These are phyloP conservation scores for Drosophila subobscura DNA, from an alignment of 1,140 invertebrate genomes.

Conservation along the genomic window DNA sequence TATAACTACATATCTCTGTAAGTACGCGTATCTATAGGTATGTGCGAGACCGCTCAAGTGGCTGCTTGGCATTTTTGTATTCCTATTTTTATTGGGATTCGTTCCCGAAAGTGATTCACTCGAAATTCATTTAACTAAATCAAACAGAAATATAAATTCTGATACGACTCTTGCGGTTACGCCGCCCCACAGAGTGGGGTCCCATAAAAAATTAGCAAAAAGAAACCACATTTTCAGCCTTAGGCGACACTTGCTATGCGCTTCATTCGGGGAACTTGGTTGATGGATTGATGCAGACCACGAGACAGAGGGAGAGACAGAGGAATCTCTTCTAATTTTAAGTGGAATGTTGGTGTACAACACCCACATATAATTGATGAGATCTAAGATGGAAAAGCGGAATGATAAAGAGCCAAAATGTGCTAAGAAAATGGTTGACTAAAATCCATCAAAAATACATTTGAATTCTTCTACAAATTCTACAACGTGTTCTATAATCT, in stretches of 20 bases:
- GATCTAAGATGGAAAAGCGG: no score
- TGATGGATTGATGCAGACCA: not conserved
- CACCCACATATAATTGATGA: no score
- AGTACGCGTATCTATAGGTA: slow-evolving; percentile 22
- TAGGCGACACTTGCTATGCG: slow-evolving; percentile 18
- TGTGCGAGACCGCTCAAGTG: slow-evolving; percentile 43
- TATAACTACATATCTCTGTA: not conserved
- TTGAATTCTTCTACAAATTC: no score
- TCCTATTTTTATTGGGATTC: slow-evolving; percentile 24
- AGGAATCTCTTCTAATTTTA: no score
- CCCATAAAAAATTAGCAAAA: slow-evolving; percentile 28
- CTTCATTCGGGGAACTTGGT: not conserved
- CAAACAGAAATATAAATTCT: slow-evolving; percentile 36
- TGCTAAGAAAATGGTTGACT: no score
- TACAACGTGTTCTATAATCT: no score
- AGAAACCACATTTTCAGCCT: slow-evolving; percentile 13
- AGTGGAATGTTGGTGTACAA: no score
- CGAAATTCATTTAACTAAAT: slow-evolving; percentile 47
- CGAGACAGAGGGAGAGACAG: no score
- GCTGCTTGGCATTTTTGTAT: slow-evolving; percentile 27
- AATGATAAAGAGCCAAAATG: no score
- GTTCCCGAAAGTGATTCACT: slow-evolving; percentile 46
- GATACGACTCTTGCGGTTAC: slow-evolving; percentile 12
- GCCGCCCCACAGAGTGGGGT: not conserved
- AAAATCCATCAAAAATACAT: no score